Evolutionary conservation across 1,140 invertebrate species (phyloP), one percentile per base, ranked within the genome.

Genomic region (Hypsibius dujardini): DNA sequence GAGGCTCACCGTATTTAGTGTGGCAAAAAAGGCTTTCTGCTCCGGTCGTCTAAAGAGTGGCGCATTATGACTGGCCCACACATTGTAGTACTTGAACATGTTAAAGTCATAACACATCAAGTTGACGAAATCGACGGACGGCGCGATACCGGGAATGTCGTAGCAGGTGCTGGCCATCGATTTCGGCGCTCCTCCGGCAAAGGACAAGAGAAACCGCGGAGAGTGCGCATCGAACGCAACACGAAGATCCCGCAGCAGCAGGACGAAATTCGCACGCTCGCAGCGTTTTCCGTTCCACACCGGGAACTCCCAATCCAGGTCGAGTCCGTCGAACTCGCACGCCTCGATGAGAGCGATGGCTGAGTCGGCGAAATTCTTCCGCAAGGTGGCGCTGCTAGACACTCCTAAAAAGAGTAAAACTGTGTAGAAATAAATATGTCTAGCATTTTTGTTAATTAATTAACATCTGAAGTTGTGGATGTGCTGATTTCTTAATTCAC

Each of bases 261-360:
- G 0, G 0, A 67, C 42, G 45, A 15, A 67, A 67, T 45, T 56
- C 50, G 7, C 7, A 12, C 50, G 50, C 7, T 85, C 85, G 77
- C 90, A 94, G 76, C 91, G 86, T 75, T 87, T 90, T 74, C 92
- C 89, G 90, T 90, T 92, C 74, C 90, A 94, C 62, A 87, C 86
- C 0, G 90, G 90, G 78, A 92, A 93, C 76, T 90, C 90, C 90
- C 90, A 94, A 74, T 92, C 90, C 1, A 93, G 75, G 73, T 90
- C 89, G 0, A 94, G 77, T 28, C 90, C 90, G 72, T 86, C 83
- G 76, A 94, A 92, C 47, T 86, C 85, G 73, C 90, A 82, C 70
- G 84, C 82, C 14, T 84, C 82, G 2, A 94, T 76, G 75, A 89
- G 90, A 15, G 83, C 80, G 0, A 88, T 81, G 1, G 84, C 80